These are phyloP conservation scores for Epinephelus lanceolatus DNA, from an alignment of 2,113 vertebrate genomes.

Conservation along the genomic window DNA sequence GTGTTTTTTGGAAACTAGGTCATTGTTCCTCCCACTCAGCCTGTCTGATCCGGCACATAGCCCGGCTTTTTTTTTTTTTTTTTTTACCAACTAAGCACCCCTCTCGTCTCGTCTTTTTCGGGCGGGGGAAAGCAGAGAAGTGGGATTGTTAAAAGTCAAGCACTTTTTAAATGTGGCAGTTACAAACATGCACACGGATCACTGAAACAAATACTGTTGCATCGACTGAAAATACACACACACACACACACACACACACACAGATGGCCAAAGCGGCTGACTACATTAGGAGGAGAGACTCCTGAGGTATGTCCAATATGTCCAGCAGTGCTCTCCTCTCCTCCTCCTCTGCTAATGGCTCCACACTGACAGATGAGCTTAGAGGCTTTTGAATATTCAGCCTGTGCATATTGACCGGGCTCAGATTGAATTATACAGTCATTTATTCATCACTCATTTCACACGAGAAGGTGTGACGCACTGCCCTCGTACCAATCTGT, in stretches of 20 bases:
- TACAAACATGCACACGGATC: background rate
- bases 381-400: slow-evolving; percentile 76
- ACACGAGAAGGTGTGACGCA: slow-evolving; percentile 73
- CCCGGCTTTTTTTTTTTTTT: slow-evolving; percentile 39
- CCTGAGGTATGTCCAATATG: slow-evolving; percentile 46
- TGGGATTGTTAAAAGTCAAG: slow-evolving; percentile 63
- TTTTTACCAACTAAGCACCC: slow-evolving; percentile 56
- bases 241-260: slow-evolving; percentile 25
- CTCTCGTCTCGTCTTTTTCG: slow-evolving; percentile 56
- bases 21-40: slow-evolving; percentile 83
- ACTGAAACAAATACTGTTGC: slow-evolving; percentile 5
- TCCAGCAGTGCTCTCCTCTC: slow-evolving; percentile 52
- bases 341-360: slow-evolving; percentile 61
- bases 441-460: slow-evolving; percentile 80
- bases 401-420: slow-evolving; percentile 73
- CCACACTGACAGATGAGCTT: slow-evolving; percentile 62
- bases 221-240: background rate
- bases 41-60: slow-evolving; percentile 77
- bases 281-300: slow-evolving; percentile 43
- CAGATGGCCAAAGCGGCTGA: slow-evolving; percentile 38
- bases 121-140: slow-evolving; percentile 13
- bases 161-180: slow-evolving; percentile 47
- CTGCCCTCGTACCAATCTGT: slow-evolving; percentile 70
- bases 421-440: slow-evolving; percentile 75
- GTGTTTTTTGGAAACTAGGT: slow-evolving; percentile 81